Base-by-base conservation (phyloP, 2,113 vertebrate species). In the Oreochromis niloticus region DNA sequence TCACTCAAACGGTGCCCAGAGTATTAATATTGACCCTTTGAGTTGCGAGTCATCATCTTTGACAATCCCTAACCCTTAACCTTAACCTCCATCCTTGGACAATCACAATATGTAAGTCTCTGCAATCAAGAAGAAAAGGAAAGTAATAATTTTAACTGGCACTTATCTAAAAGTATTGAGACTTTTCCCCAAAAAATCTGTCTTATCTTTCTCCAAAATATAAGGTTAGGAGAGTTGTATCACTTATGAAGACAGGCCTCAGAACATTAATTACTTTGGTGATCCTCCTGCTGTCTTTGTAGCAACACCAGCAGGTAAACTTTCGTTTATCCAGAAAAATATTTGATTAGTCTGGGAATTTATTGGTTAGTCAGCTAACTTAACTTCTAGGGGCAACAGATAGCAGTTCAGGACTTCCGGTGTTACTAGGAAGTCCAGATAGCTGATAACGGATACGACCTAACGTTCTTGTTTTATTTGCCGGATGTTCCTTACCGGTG, bases 161-260 rank as follows among this genome's bases (percentile, higher is more conserved):
- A 41, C 34, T 22, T 12, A 43, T 4, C 13, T 43, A 43, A 71
- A 71, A 71, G 7, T 43, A 43, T 43, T 71, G 9, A 9, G 12
- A 24, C 22, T 71, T 43, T 71, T 5, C 0, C 3, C 11, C 6
- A 1, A 13, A 43, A 68, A 1, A 22, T 71, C 39, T 4, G 22
- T 73, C 22, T 24, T 16, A 7, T 39, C 34, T 13, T 14, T 68
- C 19, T 41, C 19, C 7, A 22, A 39, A 66, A 66, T 66, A 39
- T 39, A 68, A 3, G 4, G 2, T 41, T 41, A 71, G 36, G 36
- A 22, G n/a, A 71, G 22, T 14, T 43, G 12, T 46, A 9, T 46
- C 22, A 73, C 8, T 12, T 73, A 46, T 10, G 13, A 43, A 43
- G 66, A 43, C 12, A 43, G n/a, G 6, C n/a, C 4, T 71, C 39